Percentiles rank a stretch among this genome's conserved stretches.
These are phyloP conservation scores for Phoenoteleia sp. DNA, from an alignment of 2,888 invertebrate genomes.

Conservation along the genomic window DNA sequence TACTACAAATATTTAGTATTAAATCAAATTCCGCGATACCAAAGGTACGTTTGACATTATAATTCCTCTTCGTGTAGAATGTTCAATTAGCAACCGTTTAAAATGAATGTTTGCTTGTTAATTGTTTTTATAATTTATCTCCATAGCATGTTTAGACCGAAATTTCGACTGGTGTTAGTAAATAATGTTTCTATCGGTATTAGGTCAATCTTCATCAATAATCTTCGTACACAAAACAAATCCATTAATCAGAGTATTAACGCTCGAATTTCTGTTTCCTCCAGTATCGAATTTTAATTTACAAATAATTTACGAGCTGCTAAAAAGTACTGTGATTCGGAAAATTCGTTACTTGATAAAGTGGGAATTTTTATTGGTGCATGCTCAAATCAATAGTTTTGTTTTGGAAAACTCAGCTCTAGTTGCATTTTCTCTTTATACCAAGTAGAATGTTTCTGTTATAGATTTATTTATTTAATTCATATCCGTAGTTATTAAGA, in stretches of 20 bases:
- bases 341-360: conserved; percentile 2
- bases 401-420: background rate
- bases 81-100: conserved; percentile 28
- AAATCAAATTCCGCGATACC: conserved; percentile 16
- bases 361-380: background rate
- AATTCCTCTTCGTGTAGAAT: conserved; percentile 28
- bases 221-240: conserved; percentile 43
- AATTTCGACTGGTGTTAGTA: conserved; percentile 21
- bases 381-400: background rate
- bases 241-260: conserved; percentile 62
- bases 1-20: conserved; percentile 5
- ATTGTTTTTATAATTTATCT: conserved; percentile 42
- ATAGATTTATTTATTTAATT: background rate
- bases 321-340: conserved; percentile 28
- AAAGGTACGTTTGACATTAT: conserved; percentile 36
- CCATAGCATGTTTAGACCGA: conserved; percentile 28
- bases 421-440: background rate
- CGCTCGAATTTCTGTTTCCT: conserved; percentile 27
- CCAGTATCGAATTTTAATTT: conserved; percentile 55
- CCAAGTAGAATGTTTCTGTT: background rate
- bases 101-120: conserved; percentile 34
- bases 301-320: conserved; percentile 45
- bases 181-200: conserved; percentile 31
- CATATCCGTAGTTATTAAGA: too few species aligned
- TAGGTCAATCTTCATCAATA: conserved; percentile 59